Conservation (phyloP, 2,113 vertebrate species). For the Eulacestoma nigropectus region DNA sequence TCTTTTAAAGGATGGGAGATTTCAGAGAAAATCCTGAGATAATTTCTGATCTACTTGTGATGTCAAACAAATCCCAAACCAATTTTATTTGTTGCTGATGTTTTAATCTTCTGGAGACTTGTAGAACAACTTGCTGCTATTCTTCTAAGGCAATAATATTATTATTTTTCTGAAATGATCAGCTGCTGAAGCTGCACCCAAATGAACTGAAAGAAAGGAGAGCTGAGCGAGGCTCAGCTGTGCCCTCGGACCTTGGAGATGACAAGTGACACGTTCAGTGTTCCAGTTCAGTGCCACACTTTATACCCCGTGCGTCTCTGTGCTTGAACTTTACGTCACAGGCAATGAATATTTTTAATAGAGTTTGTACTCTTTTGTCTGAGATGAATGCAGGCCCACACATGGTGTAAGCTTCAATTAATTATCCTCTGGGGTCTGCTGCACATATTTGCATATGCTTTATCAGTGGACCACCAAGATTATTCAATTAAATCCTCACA, state of each 20-base stretch:
- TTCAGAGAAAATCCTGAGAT: background rate
- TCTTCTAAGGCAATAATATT: background rate
- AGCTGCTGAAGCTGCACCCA: background rate
- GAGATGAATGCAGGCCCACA: conserved; percentile 38
- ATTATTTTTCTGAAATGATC: background rate
- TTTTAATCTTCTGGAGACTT: background rate
- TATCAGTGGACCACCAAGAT: background rate
- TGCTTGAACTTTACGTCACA: background rate
- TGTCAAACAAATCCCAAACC: background rate
- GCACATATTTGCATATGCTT: background rate
- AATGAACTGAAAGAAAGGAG: background rate
- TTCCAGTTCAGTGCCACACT: background rate
- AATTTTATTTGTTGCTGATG: background rate
- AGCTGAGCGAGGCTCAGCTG: background rate
- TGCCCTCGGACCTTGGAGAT: background rate
- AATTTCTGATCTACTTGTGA: background rate
- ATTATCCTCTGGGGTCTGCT: conserved; percentile 13
- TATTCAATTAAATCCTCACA: conserved; percentile 23
- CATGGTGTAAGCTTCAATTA: background rate
- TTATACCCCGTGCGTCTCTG: background rate
- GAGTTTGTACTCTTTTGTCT: conserved; percentile 36
- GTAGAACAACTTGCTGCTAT: background rate
- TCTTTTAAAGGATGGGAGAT: background rate
- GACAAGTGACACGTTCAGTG: background rate
- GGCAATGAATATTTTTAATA: conserved; percentile 4